Percentiles rank a stretch among this genome's conserved stretches.
phyloP scores from a whole-genome alignment of 2,888 invertebrate species.

The Eurytoma californica region DNA sequence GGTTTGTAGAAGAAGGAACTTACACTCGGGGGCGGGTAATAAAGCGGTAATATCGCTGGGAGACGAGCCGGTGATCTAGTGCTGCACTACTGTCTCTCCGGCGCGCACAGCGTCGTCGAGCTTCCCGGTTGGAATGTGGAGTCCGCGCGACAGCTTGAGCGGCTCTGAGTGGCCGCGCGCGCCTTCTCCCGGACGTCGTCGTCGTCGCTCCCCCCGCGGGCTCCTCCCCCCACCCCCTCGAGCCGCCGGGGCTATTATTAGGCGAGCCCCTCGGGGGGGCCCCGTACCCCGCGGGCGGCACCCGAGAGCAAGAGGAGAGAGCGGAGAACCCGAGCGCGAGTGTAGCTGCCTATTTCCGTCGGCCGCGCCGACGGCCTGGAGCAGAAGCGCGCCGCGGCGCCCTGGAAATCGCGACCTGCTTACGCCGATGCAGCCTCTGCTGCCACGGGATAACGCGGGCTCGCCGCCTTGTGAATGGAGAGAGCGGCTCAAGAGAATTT shows the following conservation, averaged over 20 bases:
- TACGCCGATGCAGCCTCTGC: slow-evolving; percentile 30
- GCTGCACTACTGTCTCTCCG: slow-evolving; percentile 59
- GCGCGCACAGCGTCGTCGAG: slow-evolving; percentile 58
- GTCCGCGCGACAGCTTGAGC: slow-evolving; percentile 84
- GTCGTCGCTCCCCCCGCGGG: slow-evolving; percentile 58
- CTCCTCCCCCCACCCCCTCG: slow-evolving; percentile 11
- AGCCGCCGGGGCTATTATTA: slow-evolving; percentile 46
- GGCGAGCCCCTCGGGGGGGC: slow-evolving; percentile 23
- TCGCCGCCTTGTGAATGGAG: too few species aligned
- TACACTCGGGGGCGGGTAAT: slow-evolving; percentile 62
- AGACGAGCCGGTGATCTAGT: neutral
- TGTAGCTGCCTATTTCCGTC: too few species aligned
- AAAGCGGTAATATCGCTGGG: neutral
- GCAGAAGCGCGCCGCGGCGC: slow-evolving; percentile 6
- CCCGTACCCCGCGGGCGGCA: neutral
- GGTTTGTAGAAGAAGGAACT: slow-evolving; percentile 54
- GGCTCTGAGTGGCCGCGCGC: slow-evolving; percentile 76
- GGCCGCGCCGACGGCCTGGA: too few species aligned
- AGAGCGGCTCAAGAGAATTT: too few species aligned
- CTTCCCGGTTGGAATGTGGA: slow-evolving; percentile 81
- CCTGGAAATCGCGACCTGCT: slow-evolving; percentile 55
- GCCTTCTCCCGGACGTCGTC: slow-evolving; percentile 60
- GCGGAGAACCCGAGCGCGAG: neutral
- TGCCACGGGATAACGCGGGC: neutral
- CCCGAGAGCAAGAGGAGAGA: neutral